Evolutionary conservation across 2,888 invertebrate genomes (phyloP), one percentile per base, ranked within the genome.

Genomic region (Alcis repandata): DNA sequence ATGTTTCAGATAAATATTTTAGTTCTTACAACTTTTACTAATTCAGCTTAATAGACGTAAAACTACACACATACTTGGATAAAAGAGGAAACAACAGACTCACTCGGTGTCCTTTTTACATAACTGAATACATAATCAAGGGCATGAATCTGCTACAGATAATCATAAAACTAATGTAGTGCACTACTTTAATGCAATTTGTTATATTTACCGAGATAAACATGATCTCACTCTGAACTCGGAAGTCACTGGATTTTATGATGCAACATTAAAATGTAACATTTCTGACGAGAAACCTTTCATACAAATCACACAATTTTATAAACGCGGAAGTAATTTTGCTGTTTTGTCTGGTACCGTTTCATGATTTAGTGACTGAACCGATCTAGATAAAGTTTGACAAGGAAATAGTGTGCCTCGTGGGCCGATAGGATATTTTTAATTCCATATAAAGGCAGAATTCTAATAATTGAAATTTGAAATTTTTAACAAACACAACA

Each of bases 41-140:
- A 27, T 27, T 27, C 27, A 4, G 27, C 27, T 27, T 27, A 27
- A 6, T 27, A 27, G 27, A 6, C 27, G 6, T 27, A 27, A 27
- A n/a, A n/a, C n/a, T n/a, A 41, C 41, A 19, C 6, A 15, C 2
- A 7, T n/a, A 49, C 4, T 15, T 48, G 8, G 22, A 56, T 59
- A 74, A 64, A 70, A 51, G 59, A 73, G 72, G 71, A 77, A 76
- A 75, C 70, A 77, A 63, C 75, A 70, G 72, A 71, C 63, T 70
- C 67, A 77, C 76, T 68, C 56, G 76, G 65, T 70, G 77, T 78
- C 80, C 79, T 81, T 82, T 81, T 76, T 72, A 77, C 76, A 76
- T 78, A 79, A 77, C 75, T 81, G 77, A 77, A 79, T 76, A 76
- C 70, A 63, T 77, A 76, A 78, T 74, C 79, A 77, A 83, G 80